Evolutionary conservation across 2,888 invertebrate genomes (phyloP).

Genomic region (Catocala nupta): DNA sequence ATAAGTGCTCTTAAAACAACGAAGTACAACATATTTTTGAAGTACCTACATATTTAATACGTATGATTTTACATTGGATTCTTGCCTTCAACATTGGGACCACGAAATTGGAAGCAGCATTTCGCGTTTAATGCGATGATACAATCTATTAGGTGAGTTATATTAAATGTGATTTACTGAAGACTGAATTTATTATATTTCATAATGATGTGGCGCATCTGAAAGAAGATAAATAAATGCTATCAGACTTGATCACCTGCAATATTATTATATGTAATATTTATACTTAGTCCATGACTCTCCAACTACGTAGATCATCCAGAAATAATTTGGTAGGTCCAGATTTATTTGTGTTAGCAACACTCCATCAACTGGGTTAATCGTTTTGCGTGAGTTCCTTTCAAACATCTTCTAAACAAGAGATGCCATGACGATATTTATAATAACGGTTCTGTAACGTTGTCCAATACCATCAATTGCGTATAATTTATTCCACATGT

Average conservation of each 20-base stretch:
- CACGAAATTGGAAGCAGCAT: conserved; percentile 56
- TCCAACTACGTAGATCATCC: not conserved
- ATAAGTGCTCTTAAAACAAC: conserved; percentile 72
- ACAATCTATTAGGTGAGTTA: conserved; percentile 79
- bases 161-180: not conserved
- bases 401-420: not conserved
- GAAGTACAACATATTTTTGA: conserved; percentile 63
- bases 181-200: too few relatives aligned
- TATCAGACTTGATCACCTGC: not conserved
- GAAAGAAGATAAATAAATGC: not conserved
- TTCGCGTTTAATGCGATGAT: conserved; percentile 77
- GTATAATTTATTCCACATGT: conserved; percentile 43
- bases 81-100: conserved; percentile 51
- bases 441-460: conserved; percentile 15
- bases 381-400: not conserved
- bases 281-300: conserved; percentile 1
- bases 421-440: not conserved
- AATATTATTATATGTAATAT: not conserved
- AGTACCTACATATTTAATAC: conserved; percentile 51
- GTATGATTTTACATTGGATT: conserved; percentile 55
- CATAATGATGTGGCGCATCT: not conserved
- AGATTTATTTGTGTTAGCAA: not conserved
- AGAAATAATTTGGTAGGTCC: not conserved
- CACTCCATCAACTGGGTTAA: too few relatives aligned
- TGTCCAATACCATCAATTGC: conserved; percentile 34